Evolutionary conservation across 2,797 vertebrate genomes (phyloP), one percentile per base, ranked within the genome.

Genomic region (Furcifer pardalis): DNA sequence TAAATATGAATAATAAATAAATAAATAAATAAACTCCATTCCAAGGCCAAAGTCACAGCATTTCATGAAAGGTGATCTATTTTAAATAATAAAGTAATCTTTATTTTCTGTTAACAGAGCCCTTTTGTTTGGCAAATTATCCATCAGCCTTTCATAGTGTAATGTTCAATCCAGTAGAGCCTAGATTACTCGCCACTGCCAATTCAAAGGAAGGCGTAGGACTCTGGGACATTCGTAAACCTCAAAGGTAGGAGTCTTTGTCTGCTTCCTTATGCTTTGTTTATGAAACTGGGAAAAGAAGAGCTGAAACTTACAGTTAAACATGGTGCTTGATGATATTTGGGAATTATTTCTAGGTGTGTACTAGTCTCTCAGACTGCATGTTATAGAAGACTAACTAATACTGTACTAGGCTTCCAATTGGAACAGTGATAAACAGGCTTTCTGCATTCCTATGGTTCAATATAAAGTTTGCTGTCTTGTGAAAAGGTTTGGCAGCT

Each of bases 141-240:
- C 98, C 98, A 0, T 99, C 99, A 7, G 98, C 99, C 66, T 99
- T 99, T 94, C 99, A 99, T 95, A 99, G 99, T 69, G 99, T 99
- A 94, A 99, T 99, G 98, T 99, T 99, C 93, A 99, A 99, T 94
- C 99, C 99, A 0, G 98, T 98, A 85, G 99, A 99, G 92, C 98
- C 99, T 75, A 94, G 99, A 81, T 96, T 99, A 85, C 95, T 99
- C 87, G 99, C 99, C 88, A 99, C 99, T 0, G 99, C 99, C 93
- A 99, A 99, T 96, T 99, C 99, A 86, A 99, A 99, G 92, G 99
- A 99, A 95, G 99, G 99, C 49, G 98, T 99, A 62, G 99, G 98
- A 83, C 96, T 99, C 59, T 99, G 99, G 99, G 99, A 99, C 92
- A 99, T 99, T 93, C 97, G 99, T 84, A 99, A 99, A 82, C 99